Evolutionary conservation across 2,888 invertebrate species (phyloP).

Genomic region (Platycheirus rosarum): DNA sequence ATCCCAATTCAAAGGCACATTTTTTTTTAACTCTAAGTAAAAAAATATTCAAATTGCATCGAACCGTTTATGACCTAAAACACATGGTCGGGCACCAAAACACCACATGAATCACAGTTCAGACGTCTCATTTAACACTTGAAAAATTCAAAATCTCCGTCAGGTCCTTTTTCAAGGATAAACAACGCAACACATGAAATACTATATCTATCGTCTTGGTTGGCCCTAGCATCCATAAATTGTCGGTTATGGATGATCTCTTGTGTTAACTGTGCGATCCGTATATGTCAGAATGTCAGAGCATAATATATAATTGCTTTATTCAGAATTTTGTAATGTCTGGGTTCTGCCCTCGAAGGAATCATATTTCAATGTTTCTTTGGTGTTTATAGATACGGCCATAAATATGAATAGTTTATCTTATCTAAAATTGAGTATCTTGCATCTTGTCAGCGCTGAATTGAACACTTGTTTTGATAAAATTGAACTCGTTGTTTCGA

Average conservation of each 20-base stretch:
- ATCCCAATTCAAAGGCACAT: background rate
- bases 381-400: background rate
- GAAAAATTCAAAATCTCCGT: slow-evolving; percentile 49
- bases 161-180: slow-evolving; percentile 64
- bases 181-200: slow-evolving; percentile 61
- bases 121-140: slow-evolving; percentile 65
- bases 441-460: slow-evolving; percentile 35
- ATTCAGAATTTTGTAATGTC: slow-evolving; percentile 9
- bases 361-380: slow-evolving; percentile 54
- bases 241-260: slow-evolving; percentile 70
- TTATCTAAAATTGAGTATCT: slow-evolving; percentile 12
- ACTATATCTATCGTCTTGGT: slow-evolving; percentile 35
- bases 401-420: slow-evolving; percentile 7
- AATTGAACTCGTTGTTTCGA: slow-evolving; percentile 42
- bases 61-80: slow-evolving; percentile 49
- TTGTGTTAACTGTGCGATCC: slow-evolving; percentile 69
- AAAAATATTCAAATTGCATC: slow-evolving; percentile 49
- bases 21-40: slow-evolving; percentile 1
- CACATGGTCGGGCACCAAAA: slow-evolving; percentile 51
- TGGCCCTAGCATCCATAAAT: slow-evolving; percentile 55
- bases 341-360: slow-evolving; percentile 34
- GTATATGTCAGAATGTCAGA: slow-evolving; percentile 61
- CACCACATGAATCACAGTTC: slow-evolving; percentile 55
- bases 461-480: slow-evolving; percentile 66
- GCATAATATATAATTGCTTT: slow-evolving; percentile 46